Conservation (phyloP, 2,113 vertebrate genomes). For the Tetraodon nigroviridis region DNA sequence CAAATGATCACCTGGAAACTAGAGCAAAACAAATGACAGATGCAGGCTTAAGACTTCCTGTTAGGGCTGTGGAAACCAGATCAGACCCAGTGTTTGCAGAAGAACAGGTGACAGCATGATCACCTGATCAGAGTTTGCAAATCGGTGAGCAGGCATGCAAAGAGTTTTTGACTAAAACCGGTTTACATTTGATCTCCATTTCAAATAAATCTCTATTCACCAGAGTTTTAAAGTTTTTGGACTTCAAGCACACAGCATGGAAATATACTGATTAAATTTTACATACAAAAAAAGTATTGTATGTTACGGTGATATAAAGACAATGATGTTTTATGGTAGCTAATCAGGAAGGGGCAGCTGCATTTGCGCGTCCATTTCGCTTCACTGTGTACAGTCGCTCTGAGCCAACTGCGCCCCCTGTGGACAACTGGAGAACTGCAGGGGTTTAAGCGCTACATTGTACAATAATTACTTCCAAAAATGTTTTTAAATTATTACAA, state of each 20-base stretch:
- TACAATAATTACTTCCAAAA: not conserved
- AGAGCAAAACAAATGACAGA: slow-evolving; percentile 7
- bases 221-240: too few species aligned
- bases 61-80: slow-evolving; percentile 38
- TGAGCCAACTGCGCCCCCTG: too few species aligned
- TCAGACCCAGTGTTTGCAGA: not conserved
- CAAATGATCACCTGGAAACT: not conserved
- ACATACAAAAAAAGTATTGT: too few species aligned
- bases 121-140: slow-evolving; percentile 55
- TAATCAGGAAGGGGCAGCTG: too few species aligned
- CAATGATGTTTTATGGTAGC: too few species aligned
- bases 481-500: not conserved
- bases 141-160: slow-evolving; percentile 31
- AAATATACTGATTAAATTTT: not conserved
- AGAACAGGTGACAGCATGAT: not conserved
- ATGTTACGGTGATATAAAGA: not conserved
- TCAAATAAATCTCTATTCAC: too few species aligned
- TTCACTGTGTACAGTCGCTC: too few species aligned
- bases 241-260: not conserved
- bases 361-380: too few species aligned
- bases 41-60: slow-evolving; percentile 21
- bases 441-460: not conserved
- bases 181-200: too few species aligned
- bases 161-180: not conserved
- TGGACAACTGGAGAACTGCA: slow-evolving; percentile 38